phyloP scores from a whole-genome alignment of 1,140 invertebrate genomes.

The Lepidurus packardi region DNA sequence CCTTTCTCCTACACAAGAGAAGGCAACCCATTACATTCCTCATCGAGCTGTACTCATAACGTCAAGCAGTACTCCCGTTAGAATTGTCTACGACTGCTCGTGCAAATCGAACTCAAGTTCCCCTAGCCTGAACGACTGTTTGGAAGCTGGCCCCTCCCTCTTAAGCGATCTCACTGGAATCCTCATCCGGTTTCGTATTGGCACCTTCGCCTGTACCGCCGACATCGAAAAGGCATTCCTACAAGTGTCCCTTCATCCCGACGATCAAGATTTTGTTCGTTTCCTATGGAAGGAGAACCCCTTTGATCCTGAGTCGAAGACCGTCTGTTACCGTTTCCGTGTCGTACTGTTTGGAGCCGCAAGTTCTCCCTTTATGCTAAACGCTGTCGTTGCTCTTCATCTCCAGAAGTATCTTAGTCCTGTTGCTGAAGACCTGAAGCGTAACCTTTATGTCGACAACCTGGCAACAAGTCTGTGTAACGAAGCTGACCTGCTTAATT shows the following conservation, averaged over 20 bases:
- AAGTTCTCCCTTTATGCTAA: conserved; percentile 28
- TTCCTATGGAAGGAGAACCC: too few species aligned
- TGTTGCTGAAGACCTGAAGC: conserved; percentile 1
- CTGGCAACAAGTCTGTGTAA: neutral
- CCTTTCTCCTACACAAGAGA: too few species aligned
- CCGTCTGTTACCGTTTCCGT: conserved; percentile 5
- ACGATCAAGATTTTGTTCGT: too few species aligned
- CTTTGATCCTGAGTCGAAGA: conserved; percentile 5
- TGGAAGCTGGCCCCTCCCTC: too few species aligned
- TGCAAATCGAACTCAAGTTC: conserved; percentile 1
- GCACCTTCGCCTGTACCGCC: too few species aligned
- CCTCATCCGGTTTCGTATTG: too few species aligned
- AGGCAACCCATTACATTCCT: neutral
- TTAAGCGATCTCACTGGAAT: too few species aligned
- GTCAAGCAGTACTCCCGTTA: neutral
- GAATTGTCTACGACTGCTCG: conserved; percentile 27
- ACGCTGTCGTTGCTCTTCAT: conserved; percentile 7
- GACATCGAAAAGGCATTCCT: too few species aligned
- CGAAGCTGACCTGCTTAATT: neutral
- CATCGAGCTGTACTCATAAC: neutral
- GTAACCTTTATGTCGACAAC: conserved; percentile 32
- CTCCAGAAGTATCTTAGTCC: neutral
- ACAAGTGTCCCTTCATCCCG: too few species aligned
- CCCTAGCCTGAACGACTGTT: conserved; percentile 16
- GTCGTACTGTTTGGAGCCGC: conserved; percentile 27